These are phyloP conservation scores for Oxystoma pomonae DNA, from an alignment of 2,888 invertebrate species.

Conservation along the genomic window DNA sequence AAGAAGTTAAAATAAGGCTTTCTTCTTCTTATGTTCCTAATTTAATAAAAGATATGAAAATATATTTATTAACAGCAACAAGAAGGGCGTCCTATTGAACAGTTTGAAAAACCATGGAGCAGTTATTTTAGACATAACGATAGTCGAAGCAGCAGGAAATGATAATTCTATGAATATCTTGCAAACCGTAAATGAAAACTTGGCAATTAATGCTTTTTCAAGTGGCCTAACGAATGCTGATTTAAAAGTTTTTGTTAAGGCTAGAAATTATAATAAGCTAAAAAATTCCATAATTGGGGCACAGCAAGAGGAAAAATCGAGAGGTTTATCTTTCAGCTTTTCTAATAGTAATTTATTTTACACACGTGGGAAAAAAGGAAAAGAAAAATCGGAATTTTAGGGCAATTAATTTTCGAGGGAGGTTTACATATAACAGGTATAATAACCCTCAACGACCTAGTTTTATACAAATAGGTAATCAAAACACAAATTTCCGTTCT, in stretches of 20 bases:
- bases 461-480: background rate
- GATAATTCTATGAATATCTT: constrained; percentile 1
- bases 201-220: constrained; percentile 1
- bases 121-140: constrained; percentile 1
- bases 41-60: background rate
- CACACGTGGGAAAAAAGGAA: no score
- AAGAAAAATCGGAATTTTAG: background rate
- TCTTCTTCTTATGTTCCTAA: constrained; percentile 1
- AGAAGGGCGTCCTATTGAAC: no score
- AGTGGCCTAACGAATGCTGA: background rate
- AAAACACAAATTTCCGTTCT: constrained; percentile 1
- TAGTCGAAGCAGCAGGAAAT: constrained; percentile 1
- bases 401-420: background rate
- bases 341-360: background rate
- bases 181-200: background rate
- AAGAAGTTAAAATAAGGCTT: background rate
- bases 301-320: background rate
- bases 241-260: background rate
- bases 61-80: background rate
- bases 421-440: no score
- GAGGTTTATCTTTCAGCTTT: background rate
- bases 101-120: background rate
- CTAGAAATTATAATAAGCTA: background rate
- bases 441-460: no score
- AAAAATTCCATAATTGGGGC: background rate